Evolutionary conservation across 1,140 invertebrate genomes (phyloP), one percentile per base, ranked within the genome.

Genomic region (Diorhabda sublineata): DNA sequence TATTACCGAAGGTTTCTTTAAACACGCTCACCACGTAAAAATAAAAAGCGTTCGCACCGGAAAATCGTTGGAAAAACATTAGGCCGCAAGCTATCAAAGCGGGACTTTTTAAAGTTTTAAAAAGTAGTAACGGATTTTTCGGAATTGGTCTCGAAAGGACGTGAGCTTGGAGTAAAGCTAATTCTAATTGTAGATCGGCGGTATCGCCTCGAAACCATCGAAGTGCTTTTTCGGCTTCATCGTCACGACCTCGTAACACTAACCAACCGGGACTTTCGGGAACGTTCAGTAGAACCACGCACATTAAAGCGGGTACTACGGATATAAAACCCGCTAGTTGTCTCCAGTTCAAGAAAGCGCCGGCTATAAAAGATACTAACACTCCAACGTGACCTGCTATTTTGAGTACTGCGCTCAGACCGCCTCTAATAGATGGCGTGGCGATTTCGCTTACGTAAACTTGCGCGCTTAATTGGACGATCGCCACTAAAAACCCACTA

Each of bases 391-490:
- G 92, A n/a, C 91, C 90, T 67, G 90, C 87, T 56, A 95, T 88
- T 82, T 96, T 96, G 58, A 93, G 83, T 70, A 94, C 88, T 5
- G 93, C 91, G 72, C 92, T 94, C 41, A 96, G 84, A 70, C 91
- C 90, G 2, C 94, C 95, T 74, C 95, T 82, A 67, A 95, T 91
- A 63, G 91, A 89, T 9, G 93, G 91, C 47, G 93, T 89, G 8
- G 94, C 91, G 74, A 95, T 95, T 85, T 97, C 95, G 66, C 92
- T 94, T 70, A 96, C 89, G 82, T 96, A 97, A 66, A 96, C 75
- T 85, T 92, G 91, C 47, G 91, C 90, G 9, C 91, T 89, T 81
- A 93, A 88, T 59, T 91, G 88, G 58, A 93, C 88, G 63, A 93
- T 88, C 45, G 90, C 91, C 72, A 91, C 92, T 77, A 91, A 89